Base-by-base conservation (phyloP, 2,888 invertebrate species). In the Abscondita cerata region DNA sequence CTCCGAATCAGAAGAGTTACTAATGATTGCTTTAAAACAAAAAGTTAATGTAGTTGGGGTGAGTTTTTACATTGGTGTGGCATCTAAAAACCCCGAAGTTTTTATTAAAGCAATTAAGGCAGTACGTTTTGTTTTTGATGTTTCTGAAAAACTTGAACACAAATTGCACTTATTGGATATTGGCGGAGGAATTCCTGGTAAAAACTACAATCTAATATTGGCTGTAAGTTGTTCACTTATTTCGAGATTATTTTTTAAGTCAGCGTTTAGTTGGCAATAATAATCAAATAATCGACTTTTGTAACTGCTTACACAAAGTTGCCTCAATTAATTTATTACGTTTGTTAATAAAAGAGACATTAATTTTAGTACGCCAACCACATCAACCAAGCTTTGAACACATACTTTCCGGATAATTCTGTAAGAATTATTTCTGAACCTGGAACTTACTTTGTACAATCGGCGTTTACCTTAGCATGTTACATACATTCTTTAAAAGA, bases 31-130 rank as follows among this genome's bases (percentile, higher is more conserved):
- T 1, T 86, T 87, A 58, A 85, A 88, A 60, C 81, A 96, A 63
- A 88, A 86, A n/a, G 83, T 97, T 4, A 87, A 91, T 70, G 86
- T 91, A 59, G 81, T 88, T 12, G 92, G 92, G 31, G 85, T 90
- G 11, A 94, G 95, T 71, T 97, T 97, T 84, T 96, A 98, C 81
- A 97, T 96, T 68, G 97, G 97, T 1, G 95, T 95, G 2, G 96
- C 95, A 18, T 95, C 96, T 73, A 83, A 85, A 38, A 95, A 95
- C 79, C 87, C 89, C 13, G 87, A 84, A 4, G 93, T 93, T 44
- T 98, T 92, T 81, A 82, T 86, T 50, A 87, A 90, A 48, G 96
- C 94, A 31, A 89, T 98, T 59, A 82, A 83, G 36, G 85, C 87
- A 65, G 88, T 91, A 4, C 86, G 88, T 41, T 84, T 84, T 57